Evolutionary conservation across 2,113 vertebrate species (phyloP).

Genomic region (Ochotona curzoniae): DNA sequence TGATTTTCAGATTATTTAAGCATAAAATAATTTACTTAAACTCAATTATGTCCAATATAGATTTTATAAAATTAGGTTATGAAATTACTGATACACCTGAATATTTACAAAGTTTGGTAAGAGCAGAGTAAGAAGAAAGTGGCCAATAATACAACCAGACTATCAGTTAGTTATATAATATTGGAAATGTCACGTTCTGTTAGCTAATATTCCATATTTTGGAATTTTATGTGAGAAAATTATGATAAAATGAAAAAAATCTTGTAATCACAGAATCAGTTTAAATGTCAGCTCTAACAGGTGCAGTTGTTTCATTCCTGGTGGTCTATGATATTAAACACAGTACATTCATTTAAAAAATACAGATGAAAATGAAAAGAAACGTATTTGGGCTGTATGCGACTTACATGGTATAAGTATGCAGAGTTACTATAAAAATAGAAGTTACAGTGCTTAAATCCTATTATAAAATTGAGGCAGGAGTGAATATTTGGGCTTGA

Average conservation of each 20-base stretch:
- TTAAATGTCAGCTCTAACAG: neutral
- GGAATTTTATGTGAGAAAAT: neutral
- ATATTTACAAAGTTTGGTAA: neutral
- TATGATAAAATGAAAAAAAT: neutral
- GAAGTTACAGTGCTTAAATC: neutral
- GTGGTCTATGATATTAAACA: neutral
- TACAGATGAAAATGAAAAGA: neutral
- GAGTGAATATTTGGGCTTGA: too few relatives aligned
- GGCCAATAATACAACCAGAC: neutral
- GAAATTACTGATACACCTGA: neutral
- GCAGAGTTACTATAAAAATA: neutral
- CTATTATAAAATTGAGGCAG: neutral
- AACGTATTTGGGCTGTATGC: neutral
- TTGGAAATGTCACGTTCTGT: neutral
- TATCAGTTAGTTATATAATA: neutral
- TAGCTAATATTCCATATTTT: neutral
- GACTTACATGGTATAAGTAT: neutral
- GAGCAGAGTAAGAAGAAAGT: neutral
- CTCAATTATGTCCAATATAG: neutral
- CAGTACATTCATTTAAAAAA: neutral
- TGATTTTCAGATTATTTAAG: neutral
- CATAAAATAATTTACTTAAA: neutral
- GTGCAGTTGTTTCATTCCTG: neutral
- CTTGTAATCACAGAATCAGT: neutral
- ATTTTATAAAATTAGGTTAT: neutral